phyloP scores from a whole-genome alignment of 2,888 invertebrate species.

The Ophion obscuratus region DNA sequence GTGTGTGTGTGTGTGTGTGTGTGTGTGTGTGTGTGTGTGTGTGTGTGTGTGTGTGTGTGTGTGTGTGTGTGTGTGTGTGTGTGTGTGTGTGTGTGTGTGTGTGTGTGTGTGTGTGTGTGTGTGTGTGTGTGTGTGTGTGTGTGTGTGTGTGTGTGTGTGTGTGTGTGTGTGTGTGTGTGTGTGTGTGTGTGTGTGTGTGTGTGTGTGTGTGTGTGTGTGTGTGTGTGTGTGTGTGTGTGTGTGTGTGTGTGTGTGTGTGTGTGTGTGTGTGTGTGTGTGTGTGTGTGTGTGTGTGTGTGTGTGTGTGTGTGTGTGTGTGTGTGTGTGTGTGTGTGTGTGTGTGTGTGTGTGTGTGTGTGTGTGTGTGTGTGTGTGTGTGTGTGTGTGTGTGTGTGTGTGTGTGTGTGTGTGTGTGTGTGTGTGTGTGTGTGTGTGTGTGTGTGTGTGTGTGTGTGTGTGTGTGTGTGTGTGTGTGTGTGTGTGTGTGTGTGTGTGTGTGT shows the following conservation, averaged over 20 bases:
- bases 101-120: background rate
- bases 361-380: background rate
- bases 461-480: background rate
- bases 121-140: background rate
- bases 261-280: background rate
- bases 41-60: background rate
- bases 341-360: background rate
- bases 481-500: background rate
- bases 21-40: background rate
- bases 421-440: background rate
- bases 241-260: background rate
- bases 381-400: background rate
- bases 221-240: background rate
- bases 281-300: background rate
- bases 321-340: background rate
- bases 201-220: background rate
- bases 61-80: background rate
- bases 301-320: background rate
- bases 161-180: background rate
- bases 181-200: background rate
- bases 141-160: background rate
- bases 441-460: background rate
- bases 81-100: background rate
- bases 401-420: background rate
- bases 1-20: background rate